phyloP scores from a whole-genome alignment of 2,113 vertebrate species.

The Eurypyga helias region DNA sequence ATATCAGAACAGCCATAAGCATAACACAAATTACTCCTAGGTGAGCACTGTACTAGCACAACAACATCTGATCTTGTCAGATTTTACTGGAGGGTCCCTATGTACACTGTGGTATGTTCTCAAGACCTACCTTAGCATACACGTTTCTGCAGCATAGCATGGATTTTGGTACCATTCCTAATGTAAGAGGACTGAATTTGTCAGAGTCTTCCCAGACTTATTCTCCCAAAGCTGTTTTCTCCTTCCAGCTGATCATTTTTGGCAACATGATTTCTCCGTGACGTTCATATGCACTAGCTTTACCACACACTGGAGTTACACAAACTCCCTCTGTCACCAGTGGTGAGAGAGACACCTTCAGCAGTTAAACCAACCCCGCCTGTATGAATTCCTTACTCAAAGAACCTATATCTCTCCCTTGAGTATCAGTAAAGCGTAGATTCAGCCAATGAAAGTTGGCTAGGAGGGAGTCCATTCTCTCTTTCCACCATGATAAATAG shows the following conservation, averaged over 20 bases:
- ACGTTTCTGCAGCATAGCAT: rapidly evolving
- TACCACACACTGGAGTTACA: neutral
- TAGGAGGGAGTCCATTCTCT: neutral
- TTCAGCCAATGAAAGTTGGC: neutral
- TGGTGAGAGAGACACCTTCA: neutral
- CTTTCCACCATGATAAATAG: neutral
- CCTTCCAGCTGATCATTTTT: neutral
- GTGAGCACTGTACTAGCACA: neutral
- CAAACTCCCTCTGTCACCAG: neutral
- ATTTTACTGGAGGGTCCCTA: neutral
- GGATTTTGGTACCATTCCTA: neutral
- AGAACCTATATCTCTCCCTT: neutral
- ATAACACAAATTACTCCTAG: neutral
- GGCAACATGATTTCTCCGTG: neutral
- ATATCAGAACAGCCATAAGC: neutral
- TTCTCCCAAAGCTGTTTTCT: neutral
- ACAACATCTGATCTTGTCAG: neutral
- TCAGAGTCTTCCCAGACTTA: neutral
- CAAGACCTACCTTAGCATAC: neutral
- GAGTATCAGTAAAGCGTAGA: neutral
- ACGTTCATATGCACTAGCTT: neutral
- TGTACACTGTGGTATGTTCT: neutral
- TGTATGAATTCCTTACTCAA: neutral
- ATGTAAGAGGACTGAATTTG: neutral
- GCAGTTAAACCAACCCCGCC: neutral